Evolutionary conservation across 2,113 vertebrate genomes (phyloP), one percentile per base, ranked within the genome.

Genomic region (Pandion haliaetus): DNA sequence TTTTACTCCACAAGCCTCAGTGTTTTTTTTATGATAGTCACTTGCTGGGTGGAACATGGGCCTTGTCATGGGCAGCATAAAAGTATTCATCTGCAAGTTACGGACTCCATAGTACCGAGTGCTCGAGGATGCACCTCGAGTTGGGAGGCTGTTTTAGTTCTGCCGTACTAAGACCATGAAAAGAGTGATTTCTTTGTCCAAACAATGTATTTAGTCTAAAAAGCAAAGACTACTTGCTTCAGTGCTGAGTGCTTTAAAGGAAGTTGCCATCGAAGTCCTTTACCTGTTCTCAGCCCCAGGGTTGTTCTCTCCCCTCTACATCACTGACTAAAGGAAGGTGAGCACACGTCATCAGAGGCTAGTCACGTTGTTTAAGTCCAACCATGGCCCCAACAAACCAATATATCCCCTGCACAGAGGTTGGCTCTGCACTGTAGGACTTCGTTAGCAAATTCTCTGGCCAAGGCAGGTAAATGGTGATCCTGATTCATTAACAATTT

Each of bases 381-480:
- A 0, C 3, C 82, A 5, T 10, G 4, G 4, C 49, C 73, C 38
- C 36, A 38, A 1, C 4, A 52, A 32, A 4, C 1, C 40, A 58
- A 3, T 5, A 2, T 4, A 12, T 0, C 7, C 61, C 47, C 18
- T 28, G 31, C 36, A 12, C 10, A 26, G 50, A 14, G 28, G 52
- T 4, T 42, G 70, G 29, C 36, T 58, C 31, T 42, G 54, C 24
- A 0, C 69, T 6, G 12, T 5, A 49, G 52, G 40, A 29, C 12
- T 4, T 1, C 2, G 13, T 17, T 50, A 61, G 23, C 25, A 25
- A 36, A 17, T 28, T 36, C 44, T 6, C 26, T 10, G 58, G 40
- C 34, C 26, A 49, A 2, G 5, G 21, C 12, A 59, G 32, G 49
- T 1, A 2, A 29, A 19, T 3, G 11, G 10, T 5, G 6, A 25